phyloP scores from a whole-genome alignment of 2,113 vertebrate genomes.

The Callipepla californica region DNA sequence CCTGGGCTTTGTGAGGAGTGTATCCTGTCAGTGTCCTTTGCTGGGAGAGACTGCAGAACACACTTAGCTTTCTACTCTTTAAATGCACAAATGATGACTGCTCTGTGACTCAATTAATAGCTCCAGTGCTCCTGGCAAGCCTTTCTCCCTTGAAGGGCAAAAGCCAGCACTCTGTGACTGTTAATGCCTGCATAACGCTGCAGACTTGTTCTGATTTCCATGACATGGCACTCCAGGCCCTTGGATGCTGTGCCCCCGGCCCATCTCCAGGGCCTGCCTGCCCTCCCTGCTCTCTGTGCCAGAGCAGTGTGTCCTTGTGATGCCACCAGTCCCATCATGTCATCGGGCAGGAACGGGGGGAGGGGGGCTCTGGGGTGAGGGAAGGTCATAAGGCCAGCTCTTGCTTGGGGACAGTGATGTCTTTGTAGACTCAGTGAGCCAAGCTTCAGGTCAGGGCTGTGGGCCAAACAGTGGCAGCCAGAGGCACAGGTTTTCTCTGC shows the following conservation, averaged over 20 bases:
- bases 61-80: slow-evolving; percentile 23
- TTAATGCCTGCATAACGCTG: not conserved
- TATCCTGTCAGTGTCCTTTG: not conserved
- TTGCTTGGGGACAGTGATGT: not conserved
- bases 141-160: slow-evolving; percentile 53
- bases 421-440: not conserved
- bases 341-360: not conserved
- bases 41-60: slow-evolving; percentile 8
- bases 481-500: not conserved
- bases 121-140: not conserved
- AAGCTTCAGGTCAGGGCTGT: not conserved
- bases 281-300: not conserved
- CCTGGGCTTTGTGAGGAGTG: not conserved
- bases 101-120: slow-evolving; percentile 27
- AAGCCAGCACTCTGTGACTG: not conserved
- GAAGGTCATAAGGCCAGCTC: not conserved
- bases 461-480: not conserved
- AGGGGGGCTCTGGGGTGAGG: not conserved
- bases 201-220: not conserved
- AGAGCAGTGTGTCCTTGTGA: not conserved
- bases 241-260: not conserved
- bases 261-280: not conserved
- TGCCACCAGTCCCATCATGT: not conserved
- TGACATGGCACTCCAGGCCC: not conserved
- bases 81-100: slow-evolving; percentile 26